phyloP scores from a whole-genome alignment of 2,888 invertebrate genomes.

The Rosalia funebris region DNA sequence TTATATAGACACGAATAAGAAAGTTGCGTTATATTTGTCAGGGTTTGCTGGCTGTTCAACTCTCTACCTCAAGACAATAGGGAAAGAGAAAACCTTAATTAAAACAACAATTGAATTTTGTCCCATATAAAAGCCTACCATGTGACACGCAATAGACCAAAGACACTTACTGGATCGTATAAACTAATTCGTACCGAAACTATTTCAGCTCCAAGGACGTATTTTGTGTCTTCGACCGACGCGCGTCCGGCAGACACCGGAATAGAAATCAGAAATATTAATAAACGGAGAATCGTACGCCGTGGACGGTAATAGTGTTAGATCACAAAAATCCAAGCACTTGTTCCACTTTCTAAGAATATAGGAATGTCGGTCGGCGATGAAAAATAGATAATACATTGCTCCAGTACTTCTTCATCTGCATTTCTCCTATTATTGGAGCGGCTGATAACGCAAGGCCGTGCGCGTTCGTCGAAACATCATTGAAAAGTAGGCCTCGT shows the following conservation, averaged over 20 bases:
- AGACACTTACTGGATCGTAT: conserved; percentile 23
- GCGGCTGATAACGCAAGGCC: conserved; percentile 42
- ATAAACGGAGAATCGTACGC: conserved; percentile 24
- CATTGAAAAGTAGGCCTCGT: conserved; percentile 18
- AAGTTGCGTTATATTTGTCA: conserved; percentile 29
- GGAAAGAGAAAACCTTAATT: conserved; percentile 43
- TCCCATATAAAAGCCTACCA: conserved; percentile 23
- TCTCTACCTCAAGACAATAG: conserved; percentile 53
- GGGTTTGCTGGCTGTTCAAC: conserved; percentile 43
- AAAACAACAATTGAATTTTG: conserved; percentile 29
- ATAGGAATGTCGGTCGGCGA: conserved; percentile 53
- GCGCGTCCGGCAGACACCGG: not conserved
- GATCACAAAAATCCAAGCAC: conserved; percentile 41
- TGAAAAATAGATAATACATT: conserved; percentile 53
- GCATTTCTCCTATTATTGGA: conserved; percentile 46
- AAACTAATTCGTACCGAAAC: conserved; percentile 11
- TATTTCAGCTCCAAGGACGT: conserved; percentile 23
- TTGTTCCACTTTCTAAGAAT: conserved; percentile 57
- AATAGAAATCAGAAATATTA: not conserved
- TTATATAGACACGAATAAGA: conserved; percentile 1
- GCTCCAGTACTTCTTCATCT: conserved; percentile 43
- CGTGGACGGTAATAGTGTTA: conserved; percentile 34
- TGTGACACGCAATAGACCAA: conserved; percentile 1
- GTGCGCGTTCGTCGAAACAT: not conserved
- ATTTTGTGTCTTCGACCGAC: not conserved